Conservation (phyloP, 1,140 invertebrate species). For the Oryctes rhinoceros region DNA sequence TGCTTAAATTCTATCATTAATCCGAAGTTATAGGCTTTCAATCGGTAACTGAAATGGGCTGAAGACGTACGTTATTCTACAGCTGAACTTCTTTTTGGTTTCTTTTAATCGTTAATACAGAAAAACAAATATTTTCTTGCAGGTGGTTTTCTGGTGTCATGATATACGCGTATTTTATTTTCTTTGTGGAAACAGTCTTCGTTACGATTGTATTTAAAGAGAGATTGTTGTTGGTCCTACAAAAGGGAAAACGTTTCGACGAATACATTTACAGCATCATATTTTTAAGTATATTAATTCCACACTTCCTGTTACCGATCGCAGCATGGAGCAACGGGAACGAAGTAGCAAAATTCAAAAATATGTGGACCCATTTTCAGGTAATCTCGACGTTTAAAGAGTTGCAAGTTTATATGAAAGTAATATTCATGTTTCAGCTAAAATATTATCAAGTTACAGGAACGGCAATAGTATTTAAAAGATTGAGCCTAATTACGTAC, state of each 20-base stretch:
- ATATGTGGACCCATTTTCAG: constrained; percentile 78
- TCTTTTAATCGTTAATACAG: not conserved
- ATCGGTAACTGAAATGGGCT: too few species aligned
- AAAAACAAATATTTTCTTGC: constrained; percentile 42
- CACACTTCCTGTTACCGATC: constrained; percentile 73
- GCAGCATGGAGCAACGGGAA: constrained; percentile 72
- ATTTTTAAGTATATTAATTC: constrained; percentile 74
- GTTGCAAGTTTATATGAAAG: not conserved
- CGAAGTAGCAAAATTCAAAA: constrained; percentile 75
- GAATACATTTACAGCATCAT: constrained; percentile 76
- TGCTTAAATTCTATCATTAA: too few species aligned
- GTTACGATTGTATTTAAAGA: constrained; percentile 58
- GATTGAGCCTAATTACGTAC: constrained; percentile 68
- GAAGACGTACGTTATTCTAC: too few species aligned
- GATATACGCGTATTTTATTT: constrained; percentile 58
- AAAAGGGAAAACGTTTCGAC: constrained; percentile 71
- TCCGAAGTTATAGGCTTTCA: too few species aligned
- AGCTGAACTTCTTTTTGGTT: not conserved
- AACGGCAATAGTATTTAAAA: constrained; percentile 69
- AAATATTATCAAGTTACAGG: constrained; percentile 73
- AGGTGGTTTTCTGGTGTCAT: constrained; percentile 57
- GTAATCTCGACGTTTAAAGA: constrained; percentile 52
- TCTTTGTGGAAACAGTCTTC: constrained; percentile 55
- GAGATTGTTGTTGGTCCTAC: constrained; percentile 54
- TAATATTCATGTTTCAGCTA: constrained; percentile 59